Conservation (phyloP, 2,113 vertebrate species). For the Archocentrus centrarchus region DNA sequence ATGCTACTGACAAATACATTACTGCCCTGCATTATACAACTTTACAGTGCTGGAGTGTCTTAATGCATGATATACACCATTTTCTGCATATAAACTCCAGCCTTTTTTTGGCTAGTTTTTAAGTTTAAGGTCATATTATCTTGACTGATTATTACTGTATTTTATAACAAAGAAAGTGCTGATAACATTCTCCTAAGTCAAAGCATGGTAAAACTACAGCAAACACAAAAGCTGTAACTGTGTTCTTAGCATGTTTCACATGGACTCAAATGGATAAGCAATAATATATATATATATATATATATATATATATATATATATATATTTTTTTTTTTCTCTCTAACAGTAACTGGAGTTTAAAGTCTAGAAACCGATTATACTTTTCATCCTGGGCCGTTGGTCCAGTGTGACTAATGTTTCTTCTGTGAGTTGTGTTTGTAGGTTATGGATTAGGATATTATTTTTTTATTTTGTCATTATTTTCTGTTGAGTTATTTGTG, state of each 20-base stretch:
- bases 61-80: not conserved
- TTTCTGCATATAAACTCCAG: not conserved
- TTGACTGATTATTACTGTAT: not conserved
- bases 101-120: not conserved
- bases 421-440: no score
- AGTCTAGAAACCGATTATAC: not conserved
- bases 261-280: no score
- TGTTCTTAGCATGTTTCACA: no score
- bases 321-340: no score
- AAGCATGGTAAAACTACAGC: not conserved
- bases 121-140: not conserved
- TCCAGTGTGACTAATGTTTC: no score
- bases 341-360: not conserved
- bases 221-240: not conserved
- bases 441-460: no score
- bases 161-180: not conserved
- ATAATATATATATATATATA: no score
- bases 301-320: no score
- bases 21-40: not conserved
- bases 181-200: not conserved
- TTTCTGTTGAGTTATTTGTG: no score
- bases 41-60: not conserved
- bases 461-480: no score
- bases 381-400: not conserved
- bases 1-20: not conserved